These are phyloP conservation scores for Beris chalybata DNA, from an alignment of 2,888 invertebrate species.

Conservation along the genomic window DNA sequence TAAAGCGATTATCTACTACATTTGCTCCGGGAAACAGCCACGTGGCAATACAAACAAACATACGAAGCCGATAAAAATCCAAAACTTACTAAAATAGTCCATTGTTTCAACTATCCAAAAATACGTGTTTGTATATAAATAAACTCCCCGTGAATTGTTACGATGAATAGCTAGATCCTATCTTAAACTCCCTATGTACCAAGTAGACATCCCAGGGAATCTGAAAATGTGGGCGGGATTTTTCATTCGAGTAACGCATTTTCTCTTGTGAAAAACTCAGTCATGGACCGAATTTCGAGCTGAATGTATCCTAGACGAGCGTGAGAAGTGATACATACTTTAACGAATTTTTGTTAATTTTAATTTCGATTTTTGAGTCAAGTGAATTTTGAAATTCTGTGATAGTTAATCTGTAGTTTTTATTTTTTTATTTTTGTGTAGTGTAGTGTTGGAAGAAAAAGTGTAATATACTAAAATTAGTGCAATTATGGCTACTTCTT, in stretches of 20 bases:
- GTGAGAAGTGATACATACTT: neutral
- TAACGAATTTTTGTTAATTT: neutral
- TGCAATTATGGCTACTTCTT: conserved; percentile 13
- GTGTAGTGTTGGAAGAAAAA: conserved; percentile 3
- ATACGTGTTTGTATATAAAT: conserved; percentile 3
- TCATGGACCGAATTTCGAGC: conserved; percentile 15
- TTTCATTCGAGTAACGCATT: neutral
- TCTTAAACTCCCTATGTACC: neutral
- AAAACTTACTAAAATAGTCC: conserved; percentile 2
- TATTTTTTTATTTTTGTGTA: neutral
- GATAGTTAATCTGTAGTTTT: conserved; percentile 3
- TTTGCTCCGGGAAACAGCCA: neutral
- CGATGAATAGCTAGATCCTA: neutral
- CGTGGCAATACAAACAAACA: conserved; percentile 6
- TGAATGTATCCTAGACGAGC: neutral
- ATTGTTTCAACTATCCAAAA: conserved; percentile 2
- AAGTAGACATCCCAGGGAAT: neutral
- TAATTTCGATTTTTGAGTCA: neutral
- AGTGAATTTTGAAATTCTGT: conserved; percentile 1
- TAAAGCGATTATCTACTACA: too few relatives aligned
- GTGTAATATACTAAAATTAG: neutral
- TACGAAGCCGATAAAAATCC: neutral
- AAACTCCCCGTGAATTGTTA: conserved; percentile 6
- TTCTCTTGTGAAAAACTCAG: conserved; percentile 6
- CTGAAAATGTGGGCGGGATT: conserved; percentile 28